Base-by-base conservation (phyloP, 2,797 vertebrate genomes). In the Falco naumanni region DNA sequence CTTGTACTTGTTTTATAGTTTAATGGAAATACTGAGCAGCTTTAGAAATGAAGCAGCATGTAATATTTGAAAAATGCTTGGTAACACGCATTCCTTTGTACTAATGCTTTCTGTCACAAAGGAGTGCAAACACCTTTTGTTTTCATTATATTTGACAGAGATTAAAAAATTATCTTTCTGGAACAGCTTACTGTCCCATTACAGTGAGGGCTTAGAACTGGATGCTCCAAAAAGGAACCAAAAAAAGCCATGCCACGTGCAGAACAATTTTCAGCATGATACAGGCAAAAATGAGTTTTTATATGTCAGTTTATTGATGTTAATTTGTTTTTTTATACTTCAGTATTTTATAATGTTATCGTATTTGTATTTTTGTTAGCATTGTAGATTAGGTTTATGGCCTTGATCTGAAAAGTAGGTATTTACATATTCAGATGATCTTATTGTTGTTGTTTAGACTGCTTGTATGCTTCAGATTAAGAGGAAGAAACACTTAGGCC, bases 161-260 rank as follows among this genome's bases (percentile, higher is more conserved):
- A 75, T 69, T 78, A 56, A 87, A 78, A 54, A 45, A 53, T 6
- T 18, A 19, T 39, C 41, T 45, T 71, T 8, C 59, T 76, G 41
- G 24, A 71, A 31, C 20, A 84, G 9, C n/a, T 87, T 24, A 28
- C 33, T 84, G 26, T 51, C 24, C 34, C 21, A 37, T 53, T 87
- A 37, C n/a, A 75, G 34, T 29, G 17, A 70, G 45, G 33, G 25
- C 2, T 0, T 0, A 68, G 34, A 75, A 68, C 20, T 6, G 16
- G 10, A 18, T 66, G 20, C 69, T 87, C 82, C 16, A 29, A 45
- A 45, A 77, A 80, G 16, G 31, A 65, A 41, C 28, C 6, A 34
- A 34, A 65, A 64, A 51, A 80, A 33, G 3, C 5, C 13, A 71
- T 26, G 6, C 50, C 60, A 28, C 33, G 6, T 76, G 25, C 59